Conservation (phyloP, 2,888 invertebrate genomes). For the Drosophila melanosoma region DNA sequence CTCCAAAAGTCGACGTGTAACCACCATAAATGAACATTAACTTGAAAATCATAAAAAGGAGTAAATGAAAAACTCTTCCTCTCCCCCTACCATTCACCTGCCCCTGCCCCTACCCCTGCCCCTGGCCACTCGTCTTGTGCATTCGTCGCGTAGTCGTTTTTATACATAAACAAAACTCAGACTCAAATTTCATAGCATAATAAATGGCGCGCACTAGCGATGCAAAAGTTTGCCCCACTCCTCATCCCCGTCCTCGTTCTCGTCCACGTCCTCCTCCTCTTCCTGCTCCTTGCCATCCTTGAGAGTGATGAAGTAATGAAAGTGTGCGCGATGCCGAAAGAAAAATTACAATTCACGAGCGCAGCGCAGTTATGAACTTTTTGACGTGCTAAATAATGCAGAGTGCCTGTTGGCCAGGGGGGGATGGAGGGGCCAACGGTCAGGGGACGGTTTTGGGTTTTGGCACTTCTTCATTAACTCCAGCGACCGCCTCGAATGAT, state of each 20-base stretch:
- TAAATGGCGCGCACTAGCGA: constrained; percentile 68
- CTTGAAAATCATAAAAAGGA: constrained; percentile 77
- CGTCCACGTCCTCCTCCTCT: constrained; percentile 1
- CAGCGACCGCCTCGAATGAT: constrained; percentile 56
- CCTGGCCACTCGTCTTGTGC: background rate
- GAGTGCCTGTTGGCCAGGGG: constrained; percentile 43
- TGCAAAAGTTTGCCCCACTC: constrained; percentile 42
- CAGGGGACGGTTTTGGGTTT: constrained; percentile 4
- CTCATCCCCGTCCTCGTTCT: background rate
- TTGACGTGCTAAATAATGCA: constrained; percentile 79
- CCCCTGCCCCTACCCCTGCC: background rate
- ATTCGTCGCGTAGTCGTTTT: constrained; percentile 35
- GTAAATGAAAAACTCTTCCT: constrained; percentile 54
- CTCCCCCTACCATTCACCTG: background rate
- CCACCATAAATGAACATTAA: constrained; percentile 83
- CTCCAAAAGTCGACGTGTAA: constrained; percentile 76
- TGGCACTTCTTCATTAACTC: constrained; percentile 67
- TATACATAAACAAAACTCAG: constrained; percentile 67
- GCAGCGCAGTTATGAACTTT: constrained; percentile 76
- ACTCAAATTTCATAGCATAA: constrained; percentile 76
- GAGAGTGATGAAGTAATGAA: constrained; percentile 76
- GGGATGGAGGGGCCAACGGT: background rate
- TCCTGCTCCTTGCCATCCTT: background rate
- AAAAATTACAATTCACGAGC: constrained; percentile 79
- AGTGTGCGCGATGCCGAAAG: constrained; percentile 64